Evolutionary conservation across 2,797 vertebrate genomes (phyloP), one percentile per base, ranked within the genome.

Genomic region (Etheostoma nigrum): DNA sequence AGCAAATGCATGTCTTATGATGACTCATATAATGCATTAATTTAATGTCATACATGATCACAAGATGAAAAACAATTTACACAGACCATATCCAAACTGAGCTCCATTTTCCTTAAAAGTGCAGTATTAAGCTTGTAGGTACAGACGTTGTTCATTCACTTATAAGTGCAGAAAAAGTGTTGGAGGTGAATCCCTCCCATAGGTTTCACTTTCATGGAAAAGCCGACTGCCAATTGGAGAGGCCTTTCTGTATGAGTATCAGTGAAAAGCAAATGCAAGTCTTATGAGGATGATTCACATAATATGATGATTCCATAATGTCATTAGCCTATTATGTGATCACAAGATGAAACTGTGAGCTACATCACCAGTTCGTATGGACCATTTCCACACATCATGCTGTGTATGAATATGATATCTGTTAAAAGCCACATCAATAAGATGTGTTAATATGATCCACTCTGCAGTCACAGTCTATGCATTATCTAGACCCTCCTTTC

Each of bases 281-380:
- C 91, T 91, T 92, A 92, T 92, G 91, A 92, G 88, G 79, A 83
- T 88, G 91, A 92, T 92, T 91, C 89, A 84, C 86, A 89, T 93
- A 90, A 93, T 86, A 45, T 21, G 83, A 90, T 90, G 86, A 92
- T 91, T 92, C 87, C 88, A 80, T 93, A 83, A 93, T 85, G 87
- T 86, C 76, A 73, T 93, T 93, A 92, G 82, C 89, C 84, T 78
- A 90, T 91, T 89, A 89, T 75, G 84, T 76, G 91, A 93, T 93
- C 91, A 93, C 92, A 93, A 93, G 92, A 93, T 89, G 86, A 72
- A 79, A 73, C 80, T 82, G 59, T 54, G 82, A 63, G 82, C 88
- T 84, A 25, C 86, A 85, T 88, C 89, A 89, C 66, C 90, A 84
- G 89, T 88, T 92, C 84, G 68, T 88, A 74, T 87, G 85, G 78